Evolutionary conservation across 2,113 vertebrate genomes (phyloP), one percentile per base, ranked within the genome.

Genomic region (Narcine bancroftii): DNA sequence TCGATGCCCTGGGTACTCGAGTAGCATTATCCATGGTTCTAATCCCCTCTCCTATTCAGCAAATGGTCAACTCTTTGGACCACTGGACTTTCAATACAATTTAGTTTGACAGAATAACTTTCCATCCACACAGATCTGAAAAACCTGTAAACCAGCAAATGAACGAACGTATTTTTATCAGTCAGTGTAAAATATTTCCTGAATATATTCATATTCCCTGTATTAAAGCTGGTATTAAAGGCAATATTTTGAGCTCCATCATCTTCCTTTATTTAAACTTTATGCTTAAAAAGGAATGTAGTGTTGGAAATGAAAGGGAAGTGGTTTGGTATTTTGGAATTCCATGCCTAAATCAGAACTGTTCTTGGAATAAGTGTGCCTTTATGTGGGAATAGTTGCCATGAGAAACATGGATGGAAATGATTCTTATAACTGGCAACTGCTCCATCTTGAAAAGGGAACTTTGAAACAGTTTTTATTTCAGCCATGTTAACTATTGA

Each of bases 371-470:
- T 63, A 45, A 36, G 39, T 45, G 65, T 26, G 36, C 60, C 87
- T 91, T 69, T 91, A 39, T 89, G 63, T 45, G 60, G 36, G 45
- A 63, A 1, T 36, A 91, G 45, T 7, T 91, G 87, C 87, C 63
- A 42, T 66, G 39, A 91, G 83, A 89, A 89, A 63, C 83, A 65
- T 69, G 87, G 87, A 89, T 89, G 87, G 87, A 91, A 91, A 91
- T 26, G 39, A 91, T 63, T 45, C 39, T 33, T 69, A 13, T 36
- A 91, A 36, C 87, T 91, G 87, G 87, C 56, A 91, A 45, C 24
- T 29, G 63, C 87, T 50, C 24, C 36, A 69, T 13, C 63, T 11
- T 91, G 87, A 91, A 91, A 91, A 29, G 39, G 39, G 87, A 91
- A 63, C 87, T 91, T 63, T 45, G 36, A 66, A 91, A 45, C 7